phyloP scores from a whole-genome alignment of 2,797 vertebrate species.

The Chaunax sp. region DNA sequence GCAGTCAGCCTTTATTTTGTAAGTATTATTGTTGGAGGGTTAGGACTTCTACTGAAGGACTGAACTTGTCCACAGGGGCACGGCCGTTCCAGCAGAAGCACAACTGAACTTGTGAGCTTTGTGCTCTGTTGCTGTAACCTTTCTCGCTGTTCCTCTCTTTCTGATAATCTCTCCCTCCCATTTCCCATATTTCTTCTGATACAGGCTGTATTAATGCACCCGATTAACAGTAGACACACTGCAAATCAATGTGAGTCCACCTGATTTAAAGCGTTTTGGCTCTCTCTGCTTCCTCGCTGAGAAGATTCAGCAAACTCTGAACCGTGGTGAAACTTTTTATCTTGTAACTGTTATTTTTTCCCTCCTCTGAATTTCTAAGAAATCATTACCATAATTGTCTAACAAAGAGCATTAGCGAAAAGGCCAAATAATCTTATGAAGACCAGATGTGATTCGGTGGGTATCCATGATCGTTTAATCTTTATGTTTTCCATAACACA shows the following conservation, averaged over 20 bases:
- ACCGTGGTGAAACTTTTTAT: slow-evolving; percentile 64
- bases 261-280: slow-evolving; percentile 47
- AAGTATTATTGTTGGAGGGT: slow-evolving; percentile 87
- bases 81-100: slow-evolving; percentile 82
- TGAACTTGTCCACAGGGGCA: slow-evolving; percentile 81
- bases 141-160: slow-evolving; percentile 55
- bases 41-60: slow-evolving; percentile 81
- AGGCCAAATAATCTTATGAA: slow-evolving; percentile 70
- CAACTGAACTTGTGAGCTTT: slow-evolving; percentile 80
- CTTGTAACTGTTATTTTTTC: slow-evolving; percentile 56
- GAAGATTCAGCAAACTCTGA: slow-evolving; percentile 50
- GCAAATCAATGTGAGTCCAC: slow-evolving; percentile 30
- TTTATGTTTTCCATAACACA: slow-evolving; percentile 57
- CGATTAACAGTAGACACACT: slow-evolving; percentile 16
- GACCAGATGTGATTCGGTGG: slow-evolving; percentile 75
- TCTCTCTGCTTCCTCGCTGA: slow-evolving; percentile 15
- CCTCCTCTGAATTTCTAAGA: slow-evolving; percentile 70
- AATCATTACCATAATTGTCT: slow-evolving; percentile 77
- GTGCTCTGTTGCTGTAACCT: slow-evolving; percentile 83
- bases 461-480: slow-evolving; percentile 61
- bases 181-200: slow-evolving; percentile 30
- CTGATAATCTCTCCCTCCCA: slow-evolving; percentile 51
- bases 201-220: slow-evolving; percentile 5
- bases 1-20: slow-evolving; percentile 84
- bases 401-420: slow-evolving; percentile 67